phyloP scores from a whole-genome alignment of 2,888 invertebrate genomes.

The Carterocephalus palaemon region DNA sequence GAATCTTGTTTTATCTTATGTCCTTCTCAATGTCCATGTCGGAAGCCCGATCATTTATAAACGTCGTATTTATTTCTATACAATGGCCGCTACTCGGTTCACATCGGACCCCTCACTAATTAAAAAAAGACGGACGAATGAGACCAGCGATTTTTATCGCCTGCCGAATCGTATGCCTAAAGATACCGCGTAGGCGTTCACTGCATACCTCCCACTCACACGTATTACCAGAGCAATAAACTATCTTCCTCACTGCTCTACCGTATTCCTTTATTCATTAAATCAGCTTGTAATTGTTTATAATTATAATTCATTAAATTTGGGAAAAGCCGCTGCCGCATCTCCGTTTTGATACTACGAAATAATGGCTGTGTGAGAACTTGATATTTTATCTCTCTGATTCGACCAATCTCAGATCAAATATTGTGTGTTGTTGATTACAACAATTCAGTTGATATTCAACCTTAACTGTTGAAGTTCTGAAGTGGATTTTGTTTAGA shows the following conservation, averaged over 20 bases:
- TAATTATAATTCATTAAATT: constrained; percentile 75
- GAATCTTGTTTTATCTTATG: constrained; percentile 43
- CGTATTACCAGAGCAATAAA: constrained; percentile 37
- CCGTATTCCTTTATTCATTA: constrained; percentile 64
- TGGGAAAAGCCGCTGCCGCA: constrained; percentile 54
- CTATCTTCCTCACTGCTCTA: constrained; percentile 50
- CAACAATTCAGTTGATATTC: constrained; percentile 20
- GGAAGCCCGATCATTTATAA: constrained; percentile 58
- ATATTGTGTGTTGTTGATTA: constrained; percentile 8
- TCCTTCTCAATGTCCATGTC: constrained; percentile 58
- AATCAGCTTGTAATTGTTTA: constrained; percentile 70
- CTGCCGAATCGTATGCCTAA: constrained; percentile 71
- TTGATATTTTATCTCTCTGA: constrained; percentile 60
- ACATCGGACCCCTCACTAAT: constrained; percentile 74
- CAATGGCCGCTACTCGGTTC: constrained; percentile 69
- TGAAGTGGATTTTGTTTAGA: constrained; percentile 10
- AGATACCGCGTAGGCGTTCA: constrained; percentile 71
- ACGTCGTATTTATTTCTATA: constrained; percentile 67
- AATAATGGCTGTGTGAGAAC: constrained; percentile 60
- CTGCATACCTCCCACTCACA: constrained; percentile 55
- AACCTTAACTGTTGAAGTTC: constrained; percentile 22
- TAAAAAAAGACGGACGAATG: constrained; percentile 77
- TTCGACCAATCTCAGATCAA: constrained; percentile 31
- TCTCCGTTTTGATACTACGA: constrained; percentile 52
- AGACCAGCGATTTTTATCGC: constrained; percentile 77